phyloP scores from a whole-genome alignment of 1,140 invertebrate species.

The Anoplolepis gracilipes region DNA sequence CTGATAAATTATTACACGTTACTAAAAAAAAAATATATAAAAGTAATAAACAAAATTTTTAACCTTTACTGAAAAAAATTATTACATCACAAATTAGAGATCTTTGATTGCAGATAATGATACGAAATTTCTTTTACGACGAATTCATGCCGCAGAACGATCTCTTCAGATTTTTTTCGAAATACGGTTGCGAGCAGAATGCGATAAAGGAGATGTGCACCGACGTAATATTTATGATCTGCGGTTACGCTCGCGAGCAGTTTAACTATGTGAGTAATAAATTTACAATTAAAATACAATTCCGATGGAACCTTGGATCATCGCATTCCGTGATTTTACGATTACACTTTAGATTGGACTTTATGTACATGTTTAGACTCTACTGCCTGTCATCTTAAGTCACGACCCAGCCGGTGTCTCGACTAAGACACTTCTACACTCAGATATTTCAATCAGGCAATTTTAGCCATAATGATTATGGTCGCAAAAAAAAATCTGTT shows the following conservation, averaged over 20 bases:
- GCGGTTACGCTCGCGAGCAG: slow-evolving; percentile 69
- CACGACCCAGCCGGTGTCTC: slow-evolving; percentile 93
- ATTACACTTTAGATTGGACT: background rate
- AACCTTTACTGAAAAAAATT: no score
- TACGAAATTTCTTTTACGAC: no score
- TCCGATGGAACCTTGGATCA: no score
- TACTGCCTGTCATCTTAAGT: slow-evolving; percentile 90
- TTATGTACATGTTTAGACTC: slow-evolving; percentile 82
- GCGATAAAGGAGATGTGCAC: slow-evolving; percentile 89
- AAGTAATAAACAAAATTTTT: no score
- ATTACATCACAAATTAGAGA: no score
- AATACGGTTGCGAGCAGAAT: slow-evolving; percentile 88
- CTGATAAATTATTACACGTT: no score
- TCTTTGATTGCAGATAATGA: no score
- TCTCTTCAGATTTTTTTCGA: slow-evolving; percentile 81
- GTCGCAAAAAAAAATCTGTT: slow-evolving; percentile 86
- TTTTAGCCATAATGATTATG: slow-evolving; percentile 90
- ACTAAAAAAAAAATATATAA: no score
- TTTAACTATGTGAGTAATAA: slow-evolving; percentile 62
- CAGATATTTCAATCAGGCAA: slow-evolving; percentile 88
- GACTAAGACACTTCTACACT: slow-evolving; percentile 89
- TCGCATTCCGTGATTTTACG: no score
- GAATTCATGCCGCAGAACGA: slow-evolving; percentile 77
- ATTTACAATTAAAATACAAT: no score
- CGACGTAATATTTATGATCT: slow-evolving; percentile 81